A percentile compares a stretch with the other conserved stretches of the same genome.
Evolutionary conservation across 2,888 invertebrate genomes (phyloP).

Genomic region (Dicranocentrus wangi): DNA sequence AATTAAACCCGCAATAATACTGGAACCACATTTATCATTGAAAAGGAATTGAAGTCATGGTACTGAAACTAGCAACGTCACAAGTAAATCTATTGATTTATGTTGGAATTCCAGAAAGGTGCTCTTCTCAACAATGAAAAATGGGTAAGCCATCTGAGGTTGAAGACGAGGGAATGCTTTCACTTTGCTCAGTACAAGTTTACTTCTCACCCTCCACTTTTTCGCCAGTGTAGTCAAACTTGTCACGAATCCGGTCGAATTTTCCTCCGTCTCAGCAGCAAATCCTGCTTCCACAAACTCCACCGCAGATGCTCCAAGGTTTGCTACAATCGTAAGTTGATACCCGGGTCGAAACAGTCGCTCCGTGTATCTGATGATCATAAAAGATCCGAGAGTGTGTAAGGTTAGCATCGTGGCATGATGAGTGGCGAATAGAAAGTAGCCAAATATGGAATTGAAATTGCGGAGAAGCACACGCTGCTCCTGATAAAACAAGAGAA

Average conservation of each 20-base stretch:
- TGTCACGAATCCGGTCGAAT: not conserved
- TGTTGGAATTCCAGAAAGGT: not conserved
- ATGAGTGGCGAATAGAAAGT: not conserved
- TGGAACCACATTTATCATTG: too few species aligned
- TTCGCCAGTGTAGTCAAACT: not conserved
- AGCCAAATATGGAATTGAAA: not conserved
- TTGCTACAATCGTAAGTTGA: not conserved
- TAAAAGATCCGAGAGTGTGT: not conserved
- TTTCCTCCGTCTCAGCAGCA: not conserved
- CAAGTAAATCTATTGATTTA: not conserved
- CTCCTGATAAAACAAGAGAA: not conserved
- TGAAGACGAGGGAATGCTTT: not conserved
- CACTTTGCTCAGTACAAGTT: not conserved
- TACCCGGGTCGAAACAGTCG: not conserved
- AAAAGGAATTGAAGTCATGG: too few species aligned
- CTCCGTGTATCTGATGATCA: not conserved
- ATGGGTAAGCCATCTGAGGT: not conserved
- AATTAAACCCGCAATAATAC: too few species aligned
- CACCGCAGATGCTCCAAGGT: not conserved
- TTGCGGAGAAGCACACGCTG: not conserved
- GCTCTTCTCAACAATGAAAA: not conserved
- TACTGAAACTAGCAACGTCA: not conserved
- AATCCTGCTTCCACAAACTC: not conserved
- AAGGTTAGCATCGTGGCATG: not conserved
- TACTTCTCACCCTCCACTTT: not conserved